Percentiles rank a stretch among this genome's conserved stretches.
Conservation (phyloP, 2,113 vertebrate genomes). For the Cyprinus carpio region DNA sequence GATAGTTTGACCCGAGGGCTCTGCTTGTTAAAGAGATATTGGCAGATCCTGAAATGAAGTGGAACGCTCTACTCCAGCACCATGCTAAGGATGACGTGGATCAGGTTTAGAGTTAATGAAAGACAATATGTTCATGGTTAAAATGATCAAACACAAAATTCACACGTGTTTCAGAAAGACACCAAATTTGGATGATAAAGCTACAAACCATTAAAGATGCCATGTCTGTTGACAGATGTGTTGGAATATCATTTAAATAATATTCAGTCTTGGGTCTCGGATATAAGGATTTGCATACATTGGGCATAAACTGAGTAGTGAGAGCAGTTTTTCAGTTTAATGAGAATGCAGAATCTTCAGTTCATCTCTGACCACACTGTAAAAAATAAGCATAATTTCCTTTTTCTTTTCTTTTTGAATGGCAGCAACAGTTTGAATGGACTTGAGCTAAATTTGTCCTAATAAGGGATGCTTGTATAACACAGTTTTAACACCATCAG, state of each 20-base stretch:
- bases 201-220: neutral
- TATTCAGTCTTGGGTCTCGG: neutral
- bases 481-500: neutral
- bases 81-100: neutral
- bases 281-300: conserved; percentile 46
- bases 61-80: neutral
- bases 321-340: conserved; percentile 34
- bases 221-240: neutral
- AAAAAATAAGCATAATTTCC: neutral
- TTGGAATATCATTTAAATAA: conserved; percentile 14
- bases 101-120: neutral
- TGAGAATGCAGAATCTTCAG: conserved; percentile 28
- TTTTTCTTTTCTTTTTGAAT: neutral
- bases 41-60: conserved; percentile 1
- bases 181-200: neutral
- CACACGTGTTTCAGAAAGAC: neutral
- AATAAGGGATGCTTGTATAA: neutral
- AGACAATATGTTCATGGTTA: neutral
- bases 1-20: too few relatives aligned
- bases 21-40: conserved; percentile 11
- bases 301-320: neutral
- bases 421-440: neutral
- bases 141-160: neutral
- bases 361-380: neutral
- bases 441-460: neutral